Evolutionary conservation across 2,113 vertebrate species (phyloP).

Genomic region (Chrysochloris asiatica): DNA sequence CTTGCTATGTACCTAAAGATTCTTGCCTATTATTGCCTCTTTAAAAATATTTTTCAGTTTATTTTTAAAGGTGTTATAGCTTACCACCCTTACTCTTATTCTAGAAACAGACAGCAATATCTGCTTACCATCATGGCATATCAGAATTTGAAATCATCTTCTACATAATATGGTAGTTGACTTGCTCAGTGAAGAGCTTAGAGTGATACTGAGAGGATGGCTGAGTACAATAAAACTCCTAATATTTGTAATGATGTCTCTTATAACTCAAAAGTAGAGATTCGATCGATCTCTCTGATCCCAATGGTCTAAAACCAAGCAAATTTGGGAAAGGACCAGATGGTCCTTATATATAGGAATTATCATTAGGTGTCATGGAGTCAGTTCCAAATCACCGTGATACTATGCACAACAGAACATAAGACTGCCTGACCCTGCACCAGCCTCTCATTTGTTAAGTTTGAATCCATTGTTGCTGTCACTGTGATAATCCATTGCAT

Average conservation of each 20-base stretch:
- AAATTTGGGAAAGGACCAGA: background rate
- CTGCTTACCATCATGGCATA: background rate
- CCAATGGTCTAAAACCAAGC: background rate
- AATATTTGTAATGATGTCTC: background rate
- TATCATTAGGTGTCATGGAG: too few relatives aligned
- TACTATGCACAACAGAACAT: too few relatives aligned
- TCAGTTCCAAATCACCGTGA: too few relatives aligned
- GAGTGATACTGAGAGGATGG: background rate
- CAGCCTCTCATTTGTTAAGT: too few relatives aligned
- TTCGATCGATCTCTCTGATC: too few relatives aligned
- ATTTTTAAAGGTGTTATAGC: background rate
- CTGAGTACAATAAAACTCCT: background rate
- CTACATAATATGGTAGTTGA: too few relatives aligned
- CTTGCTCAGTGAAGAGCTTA: background rate
- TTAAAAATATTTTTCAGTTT: background rate
- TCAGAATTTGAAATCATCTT: background rate
- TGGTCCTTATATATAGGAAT: background rate
- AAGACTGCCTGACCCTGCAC: too few relatives aligned
- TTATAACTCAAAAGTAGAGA: background rate
- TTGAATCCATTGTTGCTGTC: too few relatives aligned
- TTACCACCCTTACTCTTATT: background rate
- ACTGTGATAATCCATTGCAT: too few relatives aligned
- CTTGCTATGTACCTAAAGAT: background rate
- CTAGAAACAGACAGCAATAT: background rate
- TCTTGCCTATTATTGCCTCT: background rate